Evolutionary conservation across 2,113 vertebrate genomes (phyloP).

Genomic region (Neolamprologus sp.): DNA sequence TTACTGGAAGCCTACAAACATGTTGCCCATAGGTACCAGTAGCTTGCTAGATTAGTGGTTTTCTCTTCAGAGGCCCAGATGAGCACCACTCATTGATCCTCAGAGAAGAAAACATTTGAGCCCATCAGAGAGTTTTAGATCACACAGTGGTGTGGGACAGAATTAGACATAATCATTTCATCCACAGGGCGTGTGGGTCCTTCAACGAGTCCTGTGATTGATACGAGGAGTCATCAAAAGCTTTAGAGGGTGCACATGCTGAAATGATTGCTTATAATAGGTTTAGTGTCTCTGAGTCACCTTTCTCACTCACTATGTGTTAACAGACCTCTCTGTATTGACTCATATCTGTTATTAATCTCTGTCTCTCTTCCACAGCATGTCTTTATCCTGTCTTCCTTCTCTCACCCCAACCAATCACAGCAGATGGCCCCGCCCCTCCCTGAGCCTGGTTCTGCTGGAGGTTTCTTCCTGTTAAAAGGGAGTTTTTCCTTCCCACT

Average conservation of each 20-base stretch:
- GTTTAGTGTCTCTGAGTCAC: neutral
- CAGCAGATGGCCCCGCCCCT: neutral
- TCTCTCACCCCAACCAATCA: neutral
- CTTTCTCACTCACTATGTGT: fast-evolving
- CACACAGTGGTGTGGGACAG: neutral
- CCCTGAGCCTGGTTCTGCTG: fast-evolving
- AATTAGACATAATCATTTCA: neutral
- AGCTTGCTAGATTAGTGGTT: neutral
- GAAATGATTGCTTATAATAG: neutral
- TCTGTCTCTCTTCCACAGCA: neutral
- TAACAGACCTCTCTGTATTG: neutral
- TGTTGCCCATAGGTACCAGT: neutral
- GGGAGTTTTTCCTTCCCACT: neutral
- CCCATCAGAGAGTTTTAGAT: neutral
- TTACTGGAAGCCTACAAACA: neutral
- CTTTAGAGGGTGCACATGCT: neutral
- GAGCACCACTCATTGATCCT: neutral
- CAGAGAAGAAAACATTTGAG: neutral
- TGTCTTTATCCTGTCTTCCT: neutral
- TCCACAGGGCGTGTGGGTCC: neutral
- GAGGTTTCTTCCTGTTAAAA: neutral
- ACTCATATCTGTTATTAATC: neutral
- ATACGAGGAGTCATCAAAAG: neutral
- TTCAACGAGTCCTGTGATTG: neutral
- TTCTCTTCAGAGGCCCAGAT: neutral